These are phyloP conservation scores for Lasioglossum villosulum DNA, from an alignment of 2,888 invertebrate species.

Conservation along the genomic window DNA sequence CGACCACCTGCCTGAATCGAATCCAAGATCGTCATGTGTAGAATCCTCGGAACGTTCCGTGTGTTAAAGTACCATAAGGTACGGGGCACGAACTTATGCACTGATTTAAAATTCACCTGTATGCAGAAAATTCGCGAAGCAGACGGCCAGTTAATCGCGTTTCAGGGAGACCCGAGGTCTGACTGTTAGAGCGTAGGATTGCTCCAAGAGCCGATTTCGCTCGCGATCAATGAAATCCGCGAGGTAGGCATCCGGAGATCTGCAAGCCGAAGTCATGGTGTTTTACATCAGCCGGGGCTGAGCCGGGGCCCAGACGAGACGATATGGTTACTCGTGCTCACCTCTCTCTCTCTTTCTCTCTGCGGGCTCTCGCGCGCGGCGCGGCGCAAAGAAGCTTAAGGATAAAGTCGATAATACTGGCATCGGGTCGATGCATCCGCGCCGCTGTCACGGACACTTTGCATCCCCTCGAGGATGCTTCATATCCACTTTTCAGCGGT, in stretches of 20 bases:
- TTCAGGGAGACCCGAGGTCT: too few species aligned
- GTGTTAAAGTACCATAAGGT: too few species aligned
- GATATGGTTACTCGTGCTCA: conserved; percentile 51
- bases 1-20: too few species aligned
- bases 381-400: conserved; percentile 44
- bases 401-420: conserved; percentile 53
- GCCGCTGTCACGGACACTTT: conserved; percentile 20
- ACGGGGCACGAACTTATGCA: too few species aligned
- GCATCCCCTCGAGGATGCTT: conserved; percentile 22
- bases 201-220: conserved; percentile 11
- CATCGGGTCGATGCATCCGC: conserved; percentile 23
- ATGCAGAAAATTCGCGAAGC: too few species aligned
- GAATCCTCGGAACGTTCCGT: too few species aligned
- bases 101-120: too few species aligned
- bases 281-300: conserved; percentile 52
- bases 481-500: conserved; percentile 34
- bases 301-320: conserved; percentile 27
- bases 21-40: too few species aligned
- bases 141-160: too few species aligned
- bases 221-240: conserved; percentile 46
- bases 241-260: conserved; percentile 20
- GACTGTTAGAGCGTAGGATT: too few species aligned
- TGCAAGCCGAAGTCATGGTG: conserved; percentile 32
- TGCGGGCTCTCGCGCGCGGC: conserved; percentile 8
- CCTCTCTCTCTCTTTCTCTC: background rate